Base-by-base conservation (phyloP, 2,888 invertebrate genomes). In the Gari tellinella region DNA sequence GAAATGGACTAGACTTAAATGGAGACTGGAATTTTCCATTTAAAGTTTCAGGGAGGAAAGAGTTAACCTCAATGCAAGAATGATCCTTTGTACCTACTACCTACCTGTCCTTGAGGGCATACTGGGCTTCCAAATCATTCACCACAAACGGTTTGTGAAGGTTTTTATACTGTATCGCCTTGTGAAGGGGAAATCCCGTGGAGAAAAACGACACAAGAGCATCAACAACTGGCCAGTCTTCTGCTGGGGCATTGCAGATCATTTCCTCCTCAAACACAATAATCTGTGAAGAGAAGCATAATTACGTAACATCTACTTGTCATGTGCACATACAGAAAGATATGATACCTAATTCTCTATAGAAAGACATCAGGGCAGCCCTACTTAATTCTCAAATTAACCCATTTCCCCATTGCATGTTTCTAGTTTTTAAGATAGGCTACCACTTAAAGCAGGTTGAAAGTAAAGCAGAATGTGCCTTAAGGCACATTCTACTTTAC, bases 171-270 rank as follows among this genome's bases (percentile, higher is more conserved):
- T 96, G 96, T 86, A 99, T 97, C 31, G 99, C 99, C 93, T 99
- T 99, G 90, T 98, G 97, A 77, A 99, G 93, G 0, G 99, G 99
- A 93, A 99, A 99, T 41, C 99, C 99, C 93, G 97, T 97, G 4
- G 99, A 99, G 93, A 99, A 98, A 93, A 99, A 99, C 63, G 99
- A 98, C 88, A 99, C 97, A 53, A 99, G 94, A 91, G 99, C 99
- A 93, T 99, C 99, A 90, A 98, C 98, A 60, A 96, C 94, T 1
- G 99, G 99, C 99, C 99, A 99, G 90, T 98, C 96, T 91, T 99
- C 99, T 21, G 99, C 97, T 0, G 98, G 96, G 92, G 97, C 96
- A 94, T 97, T 95, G 85, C 99, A 94, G 93, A 99, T 99, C 88
- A 97, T 96, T 92, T 97, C 96, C 94, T 99, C 99, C 60, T 96